A percentile compares a stretch with the other conserved stretches of the same genome.
phyloP scores from a whole-genome alignment of 2,888 invertebrate species.

The Achlya flavicornis region DNA sequence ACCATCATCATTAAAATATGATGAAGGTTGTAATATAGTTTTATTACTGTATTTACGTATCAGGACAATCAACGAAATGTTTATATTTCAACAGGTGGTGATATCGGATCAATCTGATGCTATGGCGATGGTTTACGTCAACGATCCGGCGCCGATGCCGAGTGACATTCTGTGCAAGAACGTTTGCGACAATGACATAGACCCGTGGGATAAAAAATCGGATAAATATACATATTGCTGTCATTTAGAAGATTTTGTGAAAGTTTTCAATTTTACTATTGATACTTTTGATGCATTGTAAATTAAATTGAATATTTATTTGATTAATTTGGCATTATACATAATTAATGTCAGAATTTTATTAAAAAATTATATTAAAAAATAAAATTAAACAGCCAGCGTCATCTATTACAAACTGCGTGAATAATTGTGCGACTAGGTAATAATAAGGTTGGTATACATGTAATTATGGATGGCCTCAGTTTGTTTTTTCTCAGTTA shows the following conservation, averaged over 20 bases:
- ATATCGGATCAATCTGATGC: slow-evolving; percentile 17
- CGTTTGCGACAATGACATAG: neutral
- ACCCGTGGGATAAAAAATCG: neutral
- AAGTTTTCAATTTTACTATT: slow-evolving; percentile 20
- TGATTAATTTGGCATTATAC: too few species aligned
- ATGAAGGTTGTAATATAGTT: neutral
- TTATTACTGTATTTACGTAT: neutral
- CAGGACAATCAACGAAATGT: neutral
- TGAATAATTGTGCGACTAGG: too few species aligned
- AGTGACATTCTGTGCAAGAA: slow-evolving; percentile 31
- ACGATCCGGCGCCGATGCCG: slow-evolving; percentile 25
- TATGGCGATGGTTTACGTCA: slow-evolving; percentile 34
- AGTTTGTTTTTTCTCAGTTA: too few species aligned
- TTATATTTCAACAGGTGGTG: slow-evolving; percentile 23
- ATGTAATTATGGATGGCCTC: too few species aligned
- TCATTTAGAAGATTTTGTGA: slow-evolving; percentile 25
- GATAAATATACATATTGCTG: slow-evolving; percentile 34
- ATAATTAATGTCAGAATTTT: too few species aligned
- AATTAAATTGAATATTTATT: neutral
- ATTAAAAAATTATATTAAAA: too few species aligned
- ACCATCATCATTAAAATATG: too few species aligned
- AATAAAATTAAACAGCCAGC: too few species aligned
- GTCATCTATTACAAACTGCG: too few species aligned
- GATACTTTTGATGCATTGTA: neutral
- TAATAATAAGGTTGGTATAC: too few species aligned